These are phyloP conservation scores for Oncorhynchus kisutch DNA, from an alignment of 2,113 vertebrate species.

Conservation along the genomic window DNA sequence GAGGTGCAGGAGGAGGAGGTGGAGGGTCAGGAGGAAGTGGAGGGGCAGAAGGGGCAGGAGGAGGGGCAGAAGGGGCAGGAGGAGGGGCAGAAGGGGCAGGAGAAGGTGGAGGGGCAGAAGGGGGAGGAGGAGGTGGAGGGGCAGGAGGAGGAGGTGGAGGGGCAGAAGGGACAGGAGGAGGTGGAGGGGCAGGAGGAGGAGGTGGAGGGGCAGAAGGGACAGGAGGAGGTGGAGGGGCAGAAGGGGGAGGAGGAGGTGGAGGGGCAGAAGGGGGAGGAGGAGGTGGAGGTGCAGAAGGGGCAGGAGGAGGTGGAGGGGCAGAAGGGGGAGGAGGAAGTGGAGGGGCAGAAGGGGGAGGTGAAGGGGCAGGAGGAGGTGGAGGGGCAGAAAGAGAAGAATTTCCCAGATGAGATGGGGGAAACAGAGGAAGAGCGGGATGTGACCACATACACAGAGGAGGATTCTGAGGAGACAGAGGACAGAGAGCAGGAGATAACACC, in stretches of 20 bases:
- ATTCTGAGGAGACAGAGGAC: slow-evolving; percentile 49
- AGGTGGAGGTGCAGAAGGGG: slow-evolving; percentile 49
- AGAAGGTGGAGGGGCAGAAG: slow-evolving; percentile 31
- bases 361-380: slow-evolving; percentile 54
- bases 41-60: slow-evolving; percentile 55
- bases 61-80: slow-evolving; percentile 58
- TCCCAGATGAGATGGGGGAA: slow-evolving; percentile 73
- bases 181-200: slow-evolving; percentile 42
- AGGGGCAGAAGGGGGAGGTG: slow-evolving; percentile 54
- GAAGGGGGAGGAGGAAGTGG: slow-evolving; percentile 63
- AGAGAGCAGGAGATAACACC: slow-evolving; percentile 6
- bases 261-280: slow-evolving; percentile 51
- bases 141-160: slow-evolving; percentile 54
- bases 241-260: slow-evolving; percentile 62
- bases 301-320: slow-evolving; percentile 42
- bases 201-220: slow-evolving; percentile 17
- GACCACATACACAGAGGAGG: slow-evolving; percentile 56
- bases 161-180: slow-evolving; percentile 46
- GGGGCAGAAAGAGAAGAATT: slow-evolving; percentile 54
- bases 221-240: slow-evolving; percentile 63
- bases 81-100: slow-evolving; percentile 55
- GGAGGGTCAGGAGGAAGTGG: slow-evolving; percentile 42
- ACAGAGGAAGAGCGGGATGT: slow-evolving; percentile 66
- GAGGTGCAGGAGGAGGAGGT: slow-evolving; percentile 64
- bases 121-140: slow-evolving; percentile 64